These are phyloP conservation scores for Panurus biarmicus DNA, from an alignment of 2,113 vertebrate genomes.

Conservation along the genomic window DNA sequence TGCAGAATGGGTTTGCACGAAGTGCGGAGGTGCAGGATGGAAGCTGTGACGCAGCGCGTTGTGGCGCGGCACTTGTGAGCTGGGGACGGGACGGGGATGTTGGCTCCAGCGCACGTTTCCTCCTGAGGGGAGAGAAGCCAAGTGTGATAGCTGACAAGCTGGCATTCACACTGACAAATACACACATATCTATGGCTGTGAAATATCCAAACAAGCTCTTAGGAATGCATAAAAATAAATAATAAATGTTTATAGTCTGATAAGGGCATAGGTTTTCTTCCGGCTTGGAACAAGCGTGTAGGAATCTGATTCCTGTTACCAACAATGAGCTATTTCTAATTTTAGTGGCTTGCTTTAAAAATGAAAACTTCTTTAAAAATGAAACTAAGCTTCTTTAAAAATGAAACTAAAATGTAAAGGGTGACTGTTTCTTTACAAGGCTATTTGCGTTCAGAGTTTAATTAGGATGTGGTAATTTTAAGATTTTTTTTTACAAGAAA, in stretches of 20 bases:
- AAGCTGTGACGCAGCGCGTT: rapidly evolving
- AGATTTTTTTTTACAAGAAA: not conserved
- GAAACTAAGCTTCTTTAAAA: not conserved
- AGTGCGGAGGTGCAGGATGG: not conserved
- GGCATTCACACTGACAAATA: not conserved
- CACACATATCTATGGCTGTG: not conserved
- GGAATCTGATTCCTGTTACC: not conserved
- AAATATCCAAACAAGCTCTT: not conserved
- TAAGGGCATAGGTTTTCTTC: not conserved
- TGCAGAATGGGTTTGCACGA: not conserved
- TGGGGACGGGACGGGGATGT: not conserved
- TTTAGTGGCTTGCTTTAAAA: not conserved
- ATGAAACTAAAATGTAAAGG: not conserved
- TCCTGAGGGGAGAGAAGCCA: not conserved
- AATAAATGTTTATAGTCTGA: not conserved
- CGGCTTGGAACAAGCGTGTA: rapidly evolving
- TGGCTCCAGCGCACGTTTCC: not conserved
- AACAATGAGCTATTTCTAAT: not conserved
- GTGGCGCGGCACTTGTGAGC: not conserved
- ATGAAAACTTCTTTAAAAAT: not conserved
- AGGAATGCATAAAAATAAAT: not conserved
- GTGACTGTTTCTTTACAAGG: not conserved
- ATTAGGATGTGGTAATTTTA: not conserved
- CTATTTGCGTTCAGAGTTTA: not conserved
- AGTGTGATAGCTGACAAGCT: not conserved